Base-by-base conservation (phyloP, 37 sponge, comb jelly and placozoan species). In the Chondrosia reniformis region DNA sequence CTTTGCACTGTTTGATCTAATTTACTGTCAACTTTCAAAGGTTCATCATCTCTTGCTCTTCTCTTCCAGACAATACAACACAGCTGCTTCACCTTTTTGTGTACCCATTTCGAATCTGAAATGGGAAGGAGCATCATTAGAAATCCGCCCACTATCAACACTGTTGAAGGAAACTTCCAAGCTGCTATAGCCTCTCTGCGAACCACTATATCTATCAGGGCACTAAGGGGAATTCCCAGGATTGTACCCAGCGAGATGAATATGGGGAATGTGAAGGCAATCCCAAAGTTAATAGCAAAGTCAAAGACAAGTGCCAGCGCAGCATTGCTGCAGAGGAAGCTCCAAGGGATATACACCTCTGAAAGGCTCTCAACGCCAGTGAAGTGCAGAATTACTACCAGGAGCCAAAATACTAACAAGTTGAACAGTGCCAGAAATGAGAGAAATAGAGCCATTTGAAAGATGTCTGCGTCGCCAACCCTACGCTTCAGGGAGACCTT, bases 171-270 rank as follows among this genome's bases (percentile, higher is more conserved):
- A 31, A 85, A 77, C 77, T 92, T 92, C 92, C 92, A 91, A 27
- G 74, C 85, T 2, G 75, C 38, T 27, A 82, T 65, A 44, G 77
- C 41, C 25, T 79, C 49, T 4, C 80, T 76, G 21, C 93, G 79
- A n/a, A 88, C 52, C 3, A 83, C 2, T 3, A 33, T 27, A 61
- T 95, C 95, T 19, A 91, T 45, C 0, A 88, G 2, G 9, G 95
- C 95, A 91, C 88, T 95, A 8, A 95, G 10, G 10, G 95, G 95
- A 24, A 95, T 91, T 0, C 95, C 95, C 40, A 95, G 74, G 2
- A 95, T 64, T 27, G 95, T 95, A 4, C 95, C 95, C 24, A 95
- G 73, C 1, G 95, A 95, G 56, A 95, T 95, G 71, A 95, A 95
- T 21, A 95, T 77, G 0, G 95, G 95, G 59, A 84, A 95, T 8